Percentiles rank a stretch among this genome's conserved stretches.
Conservation (phyloP, 2,113 vertebrate species). For the Eira barbara region DNA sequence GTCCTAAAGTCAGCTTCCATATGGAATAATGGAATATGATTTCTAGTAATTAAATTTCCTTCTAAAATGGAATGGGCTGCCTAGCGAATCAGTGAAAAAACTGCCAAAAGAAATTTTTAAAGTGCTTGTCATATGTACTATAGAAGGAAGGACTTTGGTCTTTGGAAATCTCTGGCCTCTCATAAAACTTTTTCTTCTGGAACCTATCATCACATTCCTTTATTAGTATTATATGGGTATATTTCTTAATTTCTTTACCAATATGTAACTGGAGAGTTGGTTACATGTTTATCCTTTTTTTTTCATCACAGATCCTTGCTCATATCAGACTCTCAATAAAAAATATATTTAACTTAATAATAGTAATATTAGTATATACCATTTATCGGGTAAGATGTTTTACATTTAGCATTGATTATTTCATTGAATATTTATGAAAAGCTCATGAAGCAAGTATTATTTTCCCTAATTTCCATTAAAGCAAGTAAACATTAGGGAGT, state of each 20-base stretch:
- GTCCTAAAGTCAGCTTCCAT: neutral
- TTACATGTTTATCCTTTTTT: neutral
- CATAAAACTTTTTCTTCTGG: neutral
- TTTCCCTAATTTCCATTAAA: neutral
- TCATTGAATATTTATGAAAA: slow-evolving; percentile 4
- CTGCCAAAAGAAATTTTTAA: slow-evolving; percentile 1
- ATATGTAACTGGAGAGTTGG: neutral
- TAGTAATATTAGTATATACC: neutral
- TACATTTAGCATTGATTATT: neutral
- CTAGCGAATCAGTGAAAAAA: neutral
- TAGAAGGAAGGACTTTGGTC: neutral
- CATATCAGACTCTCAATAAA: neutral
- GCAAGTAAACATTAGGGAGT: neutral
- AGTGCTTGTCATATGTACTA: neutral
- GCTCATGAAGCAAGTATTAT: neutral
- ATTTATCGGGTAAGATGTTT: neutral
- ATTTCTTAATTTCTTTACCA: neutral
- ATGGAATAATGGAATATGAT: neutral
- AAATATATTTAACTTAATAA: neutral
- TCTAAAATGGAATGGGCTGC: neutral
- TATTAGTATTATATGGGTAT: neutral
- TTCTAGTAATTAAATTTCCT: neutral
- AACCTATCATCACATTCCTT: neutral
- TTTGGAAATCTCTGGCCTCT: neutral
- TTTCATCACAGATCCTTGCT: neutral